Conservation (phyloP, 2,888 invertebrate species). For the Itoplectis maculator region DNA sequence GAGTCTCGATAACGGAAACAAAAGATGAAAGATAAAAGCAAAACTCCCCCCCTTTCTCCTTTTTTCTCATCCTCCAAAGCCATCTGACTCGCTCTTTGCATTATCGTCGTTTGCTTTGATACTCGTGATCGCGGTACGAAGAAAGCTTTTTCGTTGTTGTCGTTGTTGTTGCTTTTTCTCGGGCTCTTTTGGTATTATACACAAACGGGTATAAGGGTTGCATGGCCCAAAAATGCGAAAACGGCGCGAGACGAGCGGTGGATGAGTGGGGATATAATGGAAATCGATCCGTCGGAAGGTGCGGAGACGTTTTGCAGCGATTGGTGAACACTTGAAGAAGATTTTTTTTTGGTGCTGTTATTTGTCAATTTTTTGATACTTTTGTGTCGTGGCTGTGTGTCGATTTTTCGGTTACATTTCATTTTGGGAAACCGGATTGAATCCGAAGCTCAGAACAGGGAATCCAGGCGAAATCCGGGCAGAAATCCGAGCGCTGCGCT, state of each 20-base stretch:
- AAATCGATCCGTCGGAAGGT: slow-evolving; percentile 2
- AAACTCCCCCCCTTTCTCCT: not conserved
- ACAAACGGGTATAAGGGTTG: no score
- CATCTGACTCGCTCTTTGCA: not conserved
- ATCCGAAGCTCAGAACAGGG: no score
- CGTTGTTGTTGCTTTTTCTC: no score
- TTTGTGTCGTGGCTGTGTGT: no score
- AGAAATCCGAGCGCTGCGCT: no score
- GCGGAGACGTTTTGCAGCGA: not conserved
- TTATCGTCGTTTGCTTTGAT: slow-evolving; percentile 57
- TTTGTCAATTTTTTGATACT: not conserved
- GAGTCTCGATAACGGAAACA: slow-evolving; percentile 61
- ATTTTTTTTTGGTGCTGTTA: not conserved
- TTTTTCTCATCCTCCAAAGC: no score
- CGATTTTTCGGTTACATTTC: not conserved
- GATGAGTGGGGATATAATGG: not conserved
- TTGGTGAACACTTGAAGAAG: not conserved
- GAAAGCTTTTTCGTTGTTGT: slow-evolving; percentile 42
- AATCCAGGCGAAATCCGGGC: no score
- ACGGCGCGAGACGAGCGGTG: not conserved
- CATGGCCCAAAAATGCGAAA: slow-evolving; percentile 43
- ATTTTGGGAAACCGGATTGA: no score
- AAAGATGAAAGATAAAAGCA: slow-evolving; percentile 62
- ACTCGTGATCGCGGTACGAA: slow-evolving; percentile 32
- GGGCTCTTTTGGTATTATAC: no score